Percentiles rank a stretch among this genome's conserved stretches.
phyloP scores from a whole-genome alignment of 2,797 vertebrate species.

The Scyliorhinus canicula region DNA sequence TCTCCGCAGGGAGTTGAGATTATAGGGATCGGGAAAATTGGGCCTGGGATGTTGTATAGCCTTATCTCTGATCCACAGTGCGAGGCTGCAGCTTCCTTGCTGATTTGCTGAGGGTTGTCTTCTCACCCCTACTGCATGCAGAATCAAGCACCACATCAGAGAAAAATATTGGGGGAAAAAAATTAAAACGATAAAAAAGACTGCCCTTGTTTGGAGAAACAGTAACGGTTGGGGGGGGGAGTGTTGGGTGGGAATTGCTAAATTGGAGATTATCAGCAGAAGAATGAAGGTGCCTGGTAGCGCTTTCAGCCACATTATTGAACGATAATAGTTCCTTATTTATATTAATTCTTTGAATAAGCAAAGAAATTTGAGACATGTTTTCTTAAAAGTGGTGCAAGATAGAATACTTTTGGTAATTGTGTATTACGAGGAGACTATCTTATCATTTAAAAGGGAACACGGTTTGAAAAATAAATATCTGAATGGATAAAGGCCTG shows the following conservation, averaged over 20 bases:
- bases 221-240: background rate
- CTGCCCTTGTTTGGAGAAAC: background rate
- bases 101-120: background rate
- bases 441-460: background rate
- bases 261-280: background rate
- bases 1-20: background rate
- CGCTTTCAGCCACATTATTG: background rate
- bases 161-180: background rate
- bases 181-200: background rate
- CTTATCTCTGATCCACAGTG: background rate
- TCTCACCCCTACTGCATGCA: background rate
- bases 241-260: background rate
- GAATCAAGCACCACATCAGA: background rate
- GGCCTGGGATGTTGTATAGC: background rate
- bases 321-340: background rate
- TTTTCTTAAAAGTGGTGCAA: background rate
- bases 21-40: background rate
- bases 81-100: background rate
- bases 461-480: background rate
- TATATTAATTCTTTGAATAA: background rate
- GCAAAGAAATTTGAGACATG: background rate
- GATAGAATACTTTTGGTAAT: background rate
- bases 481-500: background rate
- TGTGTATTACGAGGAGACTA: no score
- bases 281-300: background rate